Conservation (phyloP, 2,888 invertebrate species). For the Incurvaria masculella region DNA sequence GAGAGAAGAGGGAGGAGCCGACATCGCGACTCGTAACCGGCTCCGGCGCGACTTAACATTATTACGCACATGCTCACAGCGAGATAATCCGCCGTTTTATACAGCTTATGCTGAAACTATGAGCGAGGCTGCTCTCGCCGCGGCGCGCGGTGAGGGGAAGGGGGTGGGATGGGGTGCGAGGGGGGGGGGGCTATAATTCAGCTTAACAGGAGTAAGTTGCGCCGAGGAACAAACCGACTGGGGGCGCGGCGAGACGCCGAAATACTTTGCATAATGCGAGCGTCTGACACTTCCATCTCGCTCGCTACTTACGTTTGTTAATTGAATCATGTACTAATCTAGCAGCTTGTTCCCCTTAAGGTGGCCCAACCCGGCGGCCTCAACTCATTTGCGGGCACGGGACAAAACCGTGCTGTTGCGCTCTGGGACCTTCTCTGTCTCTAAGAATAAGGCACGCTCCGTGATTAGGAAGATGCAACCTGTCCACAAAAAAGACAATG, state of each 20-base stretch:
- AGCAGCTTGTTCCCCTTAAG: no score
- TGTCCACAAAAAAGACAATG: no score
- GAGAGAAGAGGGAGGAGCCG: neutral
- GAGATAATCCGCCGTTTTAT: conserved; percentile 11
- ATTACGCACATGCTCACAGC: conserved; percentile 8
- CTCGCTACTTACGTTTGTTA: no score
- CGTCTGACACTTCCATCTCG: no score
- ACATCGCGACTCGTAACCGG: conserved; percentile 2
- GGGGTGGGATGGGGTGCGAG: neutral
- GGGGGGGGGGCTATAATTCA: neutral
- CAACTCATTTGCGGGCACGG: no score
- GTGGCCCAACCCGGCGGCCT: no score
- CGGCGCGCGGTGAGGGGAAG: conserved; percentile 1
- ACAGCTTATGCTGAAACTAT: conserved; percentile 11
- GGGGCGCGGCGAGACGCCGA: neutral
- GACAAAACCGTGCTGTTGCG: no score
- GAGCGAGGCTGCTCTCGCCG: conserved; percentile 2
- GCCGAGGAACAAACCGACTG: neutral
- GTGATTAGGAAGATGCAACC: no score
- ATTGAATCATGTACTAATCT: no score
- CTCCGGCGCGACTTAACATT: conserved; percentile 9
- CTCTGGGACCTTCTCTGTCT: no score
- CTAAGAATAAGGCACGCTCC: no score
- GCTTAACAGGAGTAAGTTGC: neutral
- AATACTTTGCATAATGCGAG: neutral